Evolutionary conservation across 2,113 vertebrate species (phyloP).

Genomic region (Urocolius indicus): DNA sequence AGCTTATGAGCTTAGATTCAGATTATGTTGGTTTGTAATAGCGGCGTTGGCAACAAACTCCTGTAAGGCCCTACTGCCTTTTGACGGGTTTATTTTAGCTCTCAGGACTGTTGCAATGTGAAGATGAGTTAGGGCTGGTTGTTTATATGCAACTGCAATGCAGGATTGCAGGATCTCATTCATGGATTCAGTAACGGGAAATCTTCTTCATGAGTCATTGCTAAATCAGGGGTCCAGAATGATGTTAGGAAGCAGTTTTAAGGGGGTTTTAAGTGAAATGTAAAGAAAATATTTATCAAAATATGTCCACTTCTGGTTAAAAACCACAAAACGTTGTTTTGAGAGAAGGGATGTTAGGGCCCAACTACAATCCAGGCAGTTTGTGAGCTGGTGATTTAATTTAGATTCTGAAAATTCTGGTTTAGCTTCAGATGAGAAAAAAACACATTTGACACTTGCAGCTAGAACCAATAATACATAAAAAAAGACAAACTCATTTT

Average conservation of each 20-base stretch:
- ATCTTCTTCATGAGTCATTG: not conserved
- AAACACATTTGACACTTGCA: not conserved
- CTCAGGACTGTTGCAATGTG: conserved; percentile 10
- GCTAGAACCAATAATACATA: not conserved
- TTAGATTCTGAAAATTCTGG: not conserved
- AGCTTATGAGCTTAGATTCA: not conserved
- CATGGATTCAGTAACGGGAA: not conserved
- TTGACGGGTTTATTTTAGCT: conserved; percentile 39
- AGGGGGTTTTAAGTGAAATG: not conserved
- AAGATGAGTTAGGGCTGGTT: not conserved
- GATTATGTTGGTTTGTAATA: conserved; percentile 11
- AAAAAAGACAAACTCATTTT: not conserved
- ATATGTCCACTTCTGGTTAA: not conserved
- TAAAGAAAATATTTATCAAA: not conserved
- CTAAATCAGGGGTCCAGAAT: not conserved
- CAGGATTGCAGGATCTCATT: not conserved
- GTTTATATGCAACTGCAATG: not conserved
- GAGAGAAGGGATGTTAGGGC: not conserved
- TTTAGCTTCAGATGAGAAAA: not conserved
- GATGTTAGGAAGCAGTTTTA: not conserved
- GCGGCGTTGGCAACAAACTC: not conserved
- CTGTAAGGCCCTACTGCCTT: not conserved
- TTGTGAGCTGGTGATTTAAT: not conserved
- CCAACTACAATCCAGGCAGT: not conserved
- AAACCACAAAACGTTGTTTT: not conserved